Conservation (phyloP, 2,113 vertebrate species). For the Strix uralensis region DNA sequence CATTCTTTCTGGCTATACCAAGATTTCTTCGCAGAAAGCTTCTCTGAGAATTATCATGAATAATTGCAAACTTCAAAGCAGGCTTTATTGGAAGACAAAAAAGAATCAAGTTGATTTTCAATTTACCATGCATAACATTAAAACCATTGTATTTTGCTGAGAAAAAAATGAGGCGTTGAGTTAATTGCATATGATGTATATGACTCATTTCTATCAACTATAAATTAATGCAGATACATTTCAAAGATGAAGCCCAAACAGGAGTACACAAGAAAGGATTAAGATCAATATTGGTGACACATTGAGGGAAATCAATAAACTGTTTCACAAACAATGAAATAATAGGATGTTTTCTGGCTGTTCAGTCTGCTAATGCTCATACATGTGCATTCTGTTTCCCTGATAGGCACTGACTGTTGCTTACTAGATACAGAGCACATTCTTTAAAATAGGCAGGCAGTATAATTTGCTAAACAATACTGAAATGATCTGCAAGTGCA, state of each 20-base stretch:
- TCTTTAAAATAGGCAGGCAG: not conserved
- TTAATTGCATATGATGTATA: not conserved
- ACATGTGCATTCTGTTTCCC: not conserved
- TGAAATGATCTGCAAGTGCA: not conserved
- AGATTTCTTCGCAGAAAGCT: constrained; percentile 27
- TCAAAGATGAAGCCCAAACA: not conserved
- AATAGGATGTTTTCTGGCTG: not conserved
- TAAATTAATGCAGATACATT: not conserved
- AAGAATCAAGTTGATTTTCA: not conserved
- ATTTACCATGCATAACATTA: not conserved
- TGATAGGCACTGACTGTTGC: not conserved
- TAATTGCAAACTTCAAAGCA: constrained; percentile 20
- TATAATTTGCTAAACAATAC: not conserved
- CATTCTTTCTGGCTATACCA: constrained; percentile 52
- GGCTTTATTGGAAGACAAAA: not conserved
- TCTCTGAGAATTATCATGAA: constrained; percentile 7
- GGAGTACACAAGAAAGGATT: not conserved
- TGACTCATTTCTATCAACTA: not conserved
- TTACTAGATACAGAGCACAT: not conserved
- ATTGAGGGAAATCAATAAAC: not conserved
- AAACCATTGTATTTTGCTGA: not conserved
- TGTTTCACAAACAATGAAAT: not conserved
- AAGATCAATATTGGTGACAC: not conserved
- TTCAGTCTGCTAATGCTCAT: not conserved
- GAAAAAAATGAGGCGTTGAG: not conserved